A percentile compares a stretch with the other conserved stretches of the same genome.
These are phyloP conservation scores for Chloebia gouldiae DNA, from an alignment of 2,113 vertebrate species.

Conservation along the genomic window DNA sequence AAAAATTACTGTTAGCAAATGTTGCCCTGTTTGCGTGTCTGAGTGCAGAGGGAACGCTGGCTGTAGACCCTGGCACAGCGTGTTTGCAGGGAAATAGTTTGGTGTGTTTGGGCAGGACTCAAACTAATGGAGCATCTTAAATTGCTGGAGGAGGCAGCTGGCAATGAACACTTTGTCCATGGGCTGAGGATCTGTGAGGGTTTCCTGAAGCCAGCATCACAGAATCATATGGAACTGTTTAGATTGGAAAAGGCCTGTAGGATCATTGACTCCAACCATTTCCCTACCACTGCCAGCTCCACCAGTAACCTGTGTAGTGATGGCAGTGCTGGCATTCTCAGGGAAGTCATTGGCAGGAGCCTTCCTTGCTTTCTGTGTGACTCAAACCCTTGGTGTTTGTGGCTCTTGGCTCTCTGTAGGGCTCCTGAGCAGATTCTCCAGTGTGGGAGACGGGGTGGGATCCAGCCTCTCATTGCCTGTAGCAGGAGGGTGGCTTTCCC, in stretches of 20 bases:
- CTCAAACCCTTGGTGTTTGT: fast-evolving
- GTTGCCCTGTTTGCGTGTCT: fast-evolving
- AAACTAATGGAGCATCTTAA: neutral
- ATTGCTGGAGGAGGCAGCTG: neutral
- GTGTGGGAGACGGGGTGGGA: fast-evolving
- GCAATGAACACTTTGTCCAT: fast-evolving
- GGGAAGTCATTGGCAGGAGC: neutral
- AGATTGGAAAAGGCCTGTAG: neutral
- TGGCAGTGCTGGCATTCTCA: neutral
- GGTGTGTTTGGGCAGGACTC: neutral
- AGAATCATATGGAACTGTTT: neutral
- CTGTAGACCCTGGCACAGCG: fast-evolving
- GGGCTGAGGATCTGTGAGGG: neutral
- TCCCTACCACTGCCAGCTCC: neutral
- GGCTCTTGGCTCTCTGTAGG: neutral
- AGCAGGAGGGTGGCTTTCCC: neutral
- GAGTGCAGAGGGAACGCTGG: fast-evolving
- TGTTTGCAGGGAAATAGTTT: neutral
- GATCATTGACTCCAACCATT: neutral
- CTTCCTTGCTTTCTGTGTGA: neutral
- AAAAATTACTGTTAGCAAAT: fast-evolving
- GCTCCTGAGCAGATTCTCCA: neutral
- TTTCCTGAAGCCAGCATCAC: neutral
- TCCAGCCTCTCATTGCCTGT: neutral
- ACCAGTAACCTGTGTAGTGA: neutral